These are phyloP conservation scores for Linyphia triangularis DNA, from an alignment of 2,888 invertebrate species.

Conservation along the genomic window DNA sequence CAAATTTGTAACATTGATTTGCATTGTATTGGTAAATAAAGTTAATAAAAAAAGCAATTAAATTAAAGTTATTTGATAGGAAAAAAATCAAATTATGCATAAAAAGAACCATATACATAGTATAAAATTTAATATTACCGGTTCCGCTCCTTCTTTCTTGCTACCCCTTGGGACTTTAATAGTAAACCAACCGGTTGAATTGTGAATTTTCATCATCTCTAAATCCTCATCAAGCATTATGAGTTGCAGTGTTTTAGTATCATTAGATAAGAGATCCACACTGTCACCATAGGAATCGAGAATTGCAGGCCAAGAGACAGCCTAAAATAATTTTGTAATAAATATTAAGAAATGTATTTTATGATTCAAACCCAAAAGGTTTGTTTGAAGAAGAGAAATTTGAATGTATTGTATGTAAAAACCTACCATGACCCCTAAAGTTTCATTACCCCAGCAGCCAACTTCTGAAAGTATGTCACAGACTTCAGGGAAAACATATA, in stretches of 20 bases:
- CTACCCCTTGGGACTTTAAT: conserved; percentile 77
- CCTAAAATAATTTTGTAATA: conserved; percentile 70
- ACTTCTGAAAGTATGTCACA: conserved; percentile 76
- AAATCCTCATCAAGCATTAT: conserved; percentile 76
- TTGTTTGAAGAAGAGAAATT: neutral
- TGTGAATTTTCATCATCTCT: conserved; percentile 75
- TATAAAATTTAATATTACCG: conserved; percentile 29
- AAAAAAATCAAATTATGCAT: no score
- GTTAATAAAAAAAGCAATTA: neutral
- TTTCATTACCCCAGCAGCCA: conserved; percentile 77
- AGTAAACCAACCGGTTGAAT: conserved; percentile 76
- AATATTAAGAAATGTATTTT: neutral
- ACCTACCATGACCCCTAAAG: conserved; percentile 77
- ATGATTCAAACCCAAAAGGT: neutral
- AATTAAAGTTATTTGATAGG: no score
- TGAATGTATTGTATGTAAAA: neutral
- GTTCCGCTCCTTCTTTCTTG: conserved; percentile 68
- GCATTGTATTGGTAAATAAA: no score
- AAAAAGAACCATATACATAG: no score
- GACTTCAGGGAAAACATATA: conserved; percentile 77
- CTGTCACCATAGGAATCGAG: conserved; percentile 77
- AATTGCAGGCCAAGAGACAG: conserved; percentile 77
- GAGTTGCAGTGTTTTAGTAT: conserved; percentile 77
- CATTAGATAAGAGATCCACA: conserved; percentile 77
- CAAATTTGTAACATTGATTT: no score